Conservation (phyloP, 2,113 vertebrate genomes). For the Nanorana parkeri region DNA sequence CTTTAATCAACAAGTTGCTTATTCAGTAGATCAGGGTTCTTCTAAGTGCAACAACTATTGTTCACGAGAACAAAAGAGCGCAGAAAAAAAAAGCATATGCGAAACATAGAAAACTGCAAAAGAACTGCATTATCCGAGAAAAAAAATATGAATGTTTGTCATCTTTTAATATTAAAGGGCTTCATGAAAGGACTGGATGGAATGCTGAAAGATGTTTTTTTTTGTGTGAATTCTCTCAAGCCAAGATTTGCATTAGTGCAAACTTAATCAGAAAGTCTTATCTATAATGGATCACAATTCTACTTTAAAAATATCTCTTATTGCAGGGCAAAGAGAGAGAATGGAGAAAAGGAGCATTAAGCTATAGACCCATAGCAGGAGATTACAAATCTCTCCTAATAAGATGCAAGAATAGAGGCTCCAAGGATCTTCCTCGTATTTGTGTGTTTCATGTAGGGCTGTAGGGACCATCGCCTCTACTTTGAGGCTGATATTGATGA, state of each 20-base stretch:
- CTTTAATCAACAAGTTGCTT: too few relatives aligned
- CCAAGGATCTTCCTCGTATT: constrained; percentile 66
- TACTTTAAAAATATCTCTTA: constrained; percentile 64
- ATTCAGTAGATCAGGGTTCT: too few relatives aligned
- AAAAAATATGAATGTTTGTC: constrained; percentile 51
- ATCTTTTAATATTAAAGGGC: constrained; percentile 26
- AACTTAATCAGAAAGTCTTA: constrained; percentile 75
- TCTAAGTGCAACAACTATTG: too few relatives aligned
- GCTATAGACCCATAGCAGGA: constrained; percentile 64
- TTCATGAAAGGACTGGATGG: not conserved
- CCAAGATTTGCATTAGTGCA: constrained; percentile 75
- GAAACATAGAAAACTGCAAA: not conserved
- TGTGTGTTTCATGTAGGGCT: constrained; percentile 61
- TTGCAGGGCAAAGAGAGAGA: constrained; percentile 58
- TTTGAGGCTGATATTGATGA: constrained; percentile 73
- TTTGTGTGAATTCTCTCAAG: constrained; percentile 57
- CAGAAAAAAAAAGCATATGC: not conserved
- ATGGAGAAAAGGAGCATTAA: constrained; percentile 67
- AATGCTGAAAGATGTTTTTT: not conserved
- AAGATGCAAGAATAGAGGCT: constrained; percentile 70
- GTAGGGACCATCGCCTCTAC: constrained; percentile 68
- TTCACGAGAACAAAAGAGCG: too few relatives aligned
- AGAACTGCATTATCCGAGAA: too few relatives aligned
- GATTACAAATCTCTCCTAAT: constrained; percentile 67
- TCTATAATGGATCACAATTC: constrained; percentile 76